phyloP scores from a whole-genome alignment of 1,140 invertebrate genomes.

The Aphis gossypii region DNA sequence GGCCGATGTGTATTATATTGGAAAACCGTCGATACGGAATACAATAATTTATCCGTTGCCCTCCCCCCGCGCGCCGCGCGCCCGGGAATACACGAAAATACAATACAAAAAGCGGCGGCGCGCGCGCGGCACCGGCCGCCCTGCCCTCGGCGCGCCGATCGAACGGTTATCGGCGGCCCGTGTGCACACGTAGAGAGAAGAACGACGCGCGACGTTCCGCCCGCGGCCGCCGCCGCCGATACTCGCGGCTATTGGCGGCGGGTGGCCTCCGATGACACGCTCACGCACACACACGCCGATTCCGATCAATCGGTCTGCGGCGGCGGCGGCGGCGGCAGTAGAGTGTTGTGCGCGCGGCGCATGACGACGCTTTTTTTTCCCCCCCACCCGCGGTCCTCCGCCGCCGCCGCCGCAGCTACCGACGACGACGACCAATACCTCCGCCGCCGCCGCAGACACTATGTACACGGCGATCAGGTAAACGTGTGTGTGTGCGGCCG shows the following conservation, averaged over 20 bases:
- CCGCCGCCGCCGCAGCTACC: neutral
- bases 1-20: conserved; percentile 8
- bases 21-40: conserved; percentile 55
- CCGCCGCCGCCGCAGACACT: neutral
- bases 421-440: too few relatives aligned
- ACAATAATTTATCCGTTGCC: neutral
- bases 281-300: conserved; percentile 29
- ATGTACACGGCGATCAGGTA: conserved; percentile 43
- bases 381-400: neutral
- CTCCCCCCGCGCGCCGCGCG: neutral
- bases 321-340: neutral
- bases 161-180: conserved; percentile 52
- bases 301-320: conserved; percentile 54
- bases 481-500: neutral
- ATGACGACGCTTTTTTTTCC: conserved; percentile 47
- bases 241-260: conserved; percentile 41
- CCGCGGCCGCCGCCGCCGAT: conserved; percentile 35
- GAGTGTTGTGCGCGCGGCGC: neutral
- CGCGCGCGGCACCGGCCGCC: neutral
- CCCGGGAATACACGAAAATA: conserved; percentile 50
- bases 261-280: conserved; percentile 45
- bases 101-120: conserved; percentile 29
- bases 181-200: neutral
- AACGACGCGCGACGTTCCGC: conserved; percentile 34
- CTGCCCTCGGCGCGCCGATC: conserved; percentile 19